Evolutionary conservation across 2,113 vertebrate genomes (phyloP).

Genomic region (Dunckerocampus dactyliophorus): DNA sequence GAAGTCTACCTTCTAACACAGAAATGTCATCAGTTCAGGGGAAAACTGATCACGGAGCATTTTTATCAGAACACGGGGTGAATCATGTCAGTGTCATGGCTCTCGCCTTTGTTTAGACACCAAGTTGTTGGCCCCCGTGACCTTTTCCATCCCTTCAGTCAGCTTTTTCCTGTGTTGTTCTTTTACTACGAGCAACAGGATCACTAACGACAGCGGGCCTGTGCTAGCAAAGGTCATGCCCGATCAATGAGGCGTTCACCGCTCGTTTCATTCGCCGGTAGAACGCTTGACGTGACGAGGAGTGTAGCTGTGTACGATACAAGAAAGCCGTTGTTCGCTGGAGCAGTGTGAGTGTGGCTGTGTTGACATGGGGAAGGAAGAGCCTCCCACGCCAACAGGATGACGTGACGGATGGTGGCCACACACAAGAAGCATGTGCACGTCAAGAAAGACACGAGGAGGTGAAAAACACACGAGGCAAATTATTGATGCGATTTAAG

Average conservation of each 20-base stretch:
- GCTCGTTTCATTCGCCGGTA: slow-evolving; percentile 16
- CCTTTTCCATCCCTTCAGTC: neutral
- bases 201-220: too few relatives aligned
- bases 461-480: too few relatives aligned
- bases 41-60: neutral
- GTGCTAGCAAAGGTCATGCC: slow-evolving; percentile 35
- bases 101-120: neutral
- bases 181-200: too few relatives aligned
- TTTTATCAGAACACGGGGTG: neutral
- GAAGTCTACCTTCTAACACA: too few relatives aligned
- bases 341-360: slow-evolving; percentile 22
- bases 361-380: slow-evolving; percentile 74
- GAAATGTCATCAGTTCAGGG: neutral
- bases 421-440: slow-evolving; percentile 45
- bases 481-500: neutral
- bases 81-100: neutral
- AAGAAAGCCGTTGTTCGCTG: neutral
- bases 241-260: slow-evolving; percentile 26
- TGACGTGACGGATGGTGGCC: slow-evolving; percentile 71
- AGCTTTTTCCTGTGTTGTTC: neutral
- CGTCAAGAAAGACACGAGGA: neutral
- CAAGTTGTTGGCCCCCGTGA: too few relatives aligned
- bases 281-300: slow-evolving; percentile 7
- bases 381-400: slow-evolving; percentile 78
- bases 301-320: neutral